Conservation (phyloP, 2,888 invertebrate species). For the Calephelis perditalis region DNA sequence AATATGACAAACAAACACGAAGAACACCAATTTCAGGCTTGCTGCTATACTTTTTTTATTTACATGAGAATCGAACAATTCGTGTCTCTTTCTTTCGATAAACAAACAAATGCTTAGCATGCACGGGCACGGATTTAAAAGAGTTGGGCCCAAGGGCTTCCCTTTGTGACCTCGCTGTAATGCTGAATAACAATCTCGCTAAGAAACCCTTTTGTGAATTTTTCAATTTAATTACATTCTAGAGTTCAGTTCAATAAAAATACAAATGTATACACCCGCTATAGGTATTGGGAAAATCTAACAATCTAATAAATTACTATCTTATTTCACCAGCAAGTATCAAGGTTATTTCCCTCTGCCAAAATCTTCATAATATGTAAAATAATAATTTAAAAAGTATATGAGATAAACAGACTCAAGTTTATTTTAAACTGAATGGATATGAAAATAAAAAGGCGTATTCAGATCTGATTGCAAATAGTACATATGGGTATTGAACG, state of each 20-base stretch:
- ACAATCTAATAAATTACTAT: too few species aligned
- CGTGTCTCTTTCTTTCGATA: slow-evolving; percentile 15
- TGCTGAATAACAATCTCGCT: slow-evolving; percentile 8
- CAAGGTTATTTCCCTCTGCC: too few species aligned
- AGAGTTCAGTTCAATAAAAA: neutral
- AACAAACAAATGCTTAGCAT: slow-evolving; percentile 33
- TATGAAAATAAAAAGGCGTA: slow-evolving; percentile 27
- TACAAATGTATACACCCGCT: too few species aligned
- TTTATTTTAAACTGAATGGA: slow-evolving; percentile 11
- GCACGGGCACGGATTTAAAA: slow-evolving; percentile 33
- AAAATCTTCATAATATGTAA: too few species aligned
- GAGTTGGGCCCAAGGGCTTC: slow-evolving; percentile 29
- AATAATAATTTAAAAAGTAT: slow-evolving; percentile 17
- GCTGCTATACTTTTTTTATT: neutral
- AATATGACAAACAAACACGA: too few species aligned
- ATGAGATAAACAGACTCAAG: slow-evolving; percentile 23
- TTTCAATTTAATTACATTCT: slow-evolving; percentile 4
- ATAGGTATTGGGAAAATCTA: too few species aligned
- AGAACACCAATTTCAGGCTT: too few species aligned
- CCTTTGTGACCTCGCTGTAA: slow-evolving; percentile 20
- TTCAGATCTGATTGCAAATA: slow-evolving; percentile 33
- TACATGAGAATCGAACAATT: neutral
- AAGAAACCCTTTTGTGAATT: slow-evolving; percentile 9
- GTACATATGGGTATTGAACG: slow-evolving; percentile 35
- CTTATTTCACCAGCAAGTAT: too few species aligned